phyloP scores from a whole-genome alignment of 2,888 invertebrate genomes.

The Selenia dentaria region DNA sequence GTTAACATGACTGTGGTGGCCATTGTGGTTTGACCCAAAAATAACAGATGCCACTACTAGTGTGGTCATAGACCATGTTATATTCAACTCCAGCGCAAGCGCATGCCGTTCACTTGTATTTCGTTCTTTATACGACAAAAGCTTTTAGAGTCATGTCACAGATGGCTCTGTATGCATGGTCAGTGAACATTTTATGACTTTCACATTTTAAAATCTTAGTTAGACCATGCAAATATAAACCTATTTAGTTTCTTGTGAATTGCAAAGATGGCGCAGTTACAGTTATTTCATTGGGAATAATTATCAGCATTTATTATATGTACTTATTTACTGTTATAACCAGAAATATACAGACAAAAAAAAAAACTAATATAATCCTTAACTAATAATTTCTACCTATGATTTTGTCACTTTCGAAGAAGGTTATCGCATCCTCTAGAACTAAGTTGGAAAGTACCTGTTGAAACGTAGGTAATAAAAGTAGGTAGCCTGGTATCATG shows the following conservation, averaged over 20 bases:
- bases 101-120: conserved; percentile 9
- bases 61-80: conserved; percentile 47
- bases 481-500: too few relatives aligned
- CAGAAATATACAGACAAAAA: too few relatives aligned
- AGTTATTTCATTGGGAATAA: too few relatives aligned
- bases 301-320: too few relatives aligned
- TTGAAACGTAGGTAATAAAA: too few relatives aligned
- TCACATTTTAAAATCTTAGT: background rate
- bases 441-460: too few relatives aligned
- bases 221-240: background rate
- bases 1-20: background rate
- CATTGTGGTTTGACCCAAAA: conserved; percentile 5
- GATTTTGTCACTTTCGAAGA: too few relatives aligned
- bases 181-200: background rate
- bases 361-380: too few relatives aligned
- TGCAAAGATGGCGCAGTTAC: conserved; percentile 1
- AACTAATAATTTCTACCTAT: too few relatives aligned
- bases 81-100: conserved; percentile 11
- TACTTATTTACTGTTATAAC: too few relatives aligned
- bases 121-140: background rate
- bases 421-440: too few relatives aligned
- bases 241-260: background rate
- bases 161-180: conserved; percentile 18
- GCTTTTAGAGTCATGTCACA: conserved; percentile 3
- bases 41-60: conserved; percentile 46